Percentiles rank a stretch among this genome's conserved stretches.
These are phyloP conservation scores for Lateolabrax maculatus DNA, from an alignment of 2,797 vertebrate species.

Conservation along the genomic window DNA sequence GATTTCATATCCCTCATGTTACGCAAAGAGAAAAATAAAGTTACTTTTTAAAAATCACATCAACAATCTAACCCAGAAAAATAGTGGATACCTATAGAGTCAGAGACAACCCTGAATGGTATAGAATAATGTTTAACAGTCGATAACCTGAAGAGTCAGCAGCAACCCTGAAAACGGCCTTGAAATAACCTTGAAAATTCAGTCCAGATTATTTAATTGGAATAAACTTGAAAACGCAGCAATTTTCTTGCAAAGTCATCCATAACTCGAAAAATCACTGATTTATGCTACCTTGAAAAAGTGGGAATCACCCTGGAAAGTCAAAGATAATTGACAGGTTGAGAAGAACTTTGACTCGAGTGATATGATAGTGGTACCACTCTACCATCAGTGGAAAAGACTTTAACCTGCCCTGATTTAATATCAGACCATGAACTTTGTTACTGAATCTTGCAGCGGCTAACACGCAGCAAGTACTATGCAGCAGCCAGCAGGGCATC, in stretches of 20 bases:
- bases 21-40: not conserved
- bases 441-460: not conserved
- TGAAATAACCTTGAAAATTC: too few species aligned
- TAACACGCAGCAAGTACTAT: not conserved
- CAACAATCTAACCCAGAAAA: not conserved
- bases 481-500: not conserved
- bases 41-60: not conserved
- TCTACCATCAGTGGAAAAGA: not conserved
- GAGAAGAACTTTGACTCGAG: too few species aligned
- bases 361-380: not conserved
- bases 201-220: too few species aligned
- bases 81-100: not conserved
- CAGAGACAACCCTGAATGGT: too few species aligned
- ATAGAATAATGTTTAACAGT: too few species aligned
- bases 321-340: too few species aligned
- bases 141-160: not conserved
- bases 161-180: too few species aligned
- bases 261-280: too few species aligned
- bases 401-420: not conserved
- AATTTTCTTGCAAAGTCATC: too few species aligned
- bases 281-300: too few species aligned
- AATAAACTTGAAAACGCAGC: too few species aligned
- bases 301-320: too few species aligned
- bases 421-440: slow-evolving; percentile 1
- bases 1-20: not conserved